Evolutionary conservation across 64 coral and sea anemone genomes (phyloP).

Genomic region (Trachythela sp.): DNA sequence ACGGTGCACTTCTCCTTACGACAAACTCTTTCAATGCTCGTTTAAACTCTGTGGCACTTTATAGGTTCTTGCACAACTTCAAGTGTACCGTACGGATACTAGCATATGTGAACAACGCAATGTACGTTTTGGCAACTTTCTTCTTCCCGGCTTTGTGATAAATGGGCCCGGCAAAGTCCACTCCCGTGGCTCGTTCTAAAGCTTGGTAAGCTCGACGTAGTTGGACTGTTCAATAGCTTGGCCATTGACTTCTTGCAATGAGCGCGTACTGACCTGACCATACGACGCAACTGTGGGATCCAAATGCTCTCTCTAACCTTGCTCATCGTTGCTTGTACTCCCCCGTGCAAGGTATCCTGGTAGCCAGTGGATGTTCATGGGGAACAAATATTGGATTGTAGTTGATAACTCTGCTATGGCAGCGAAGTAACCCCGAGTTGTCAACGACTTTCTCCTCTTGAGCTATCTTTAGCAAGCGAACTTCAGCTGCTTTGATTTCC

Average conservation of each 20-base stretch:
- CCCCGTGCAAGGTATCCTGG: not conserved
- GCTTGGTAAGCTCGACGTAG: not conserved
- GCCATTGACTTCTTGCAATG: not conserved
- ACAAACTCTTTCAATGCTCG: not conserved
- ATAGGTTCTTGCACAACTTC: not conserved
- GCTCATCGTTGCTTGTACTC: not conserved
- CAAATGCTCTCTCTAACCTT: not conserved
- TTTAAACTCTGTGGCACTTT: not conserved
- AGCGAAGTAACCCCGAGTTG: not conserved
- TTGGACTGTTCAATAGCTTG: not conserved
- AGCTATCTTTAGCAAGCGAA: not conserved
- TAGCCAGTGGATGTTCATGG: not conserved
- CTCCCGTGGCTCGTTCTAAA: not conserved
- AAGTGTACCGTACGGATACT: not conserved
- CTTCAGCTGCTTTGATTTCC: not conserved
- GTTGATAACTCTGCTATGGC: not conserved
- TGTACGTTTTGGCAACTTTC: not conserved
- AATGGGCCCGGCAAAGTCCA: not conserved
- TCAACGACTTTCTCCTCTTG: not conserved
- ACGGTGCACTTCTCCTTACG: not conserved
- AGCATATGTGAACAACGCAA: not conserved
- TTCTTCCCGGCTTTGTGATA: not conserved
- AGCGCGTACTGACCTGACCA: not conserved
- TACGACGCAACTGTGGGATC: not conserved
- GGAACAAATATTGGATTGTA: not conserved